Base-by-base conservation (phyloP, 1,140 invertebrate species). In the Papilio xuthus region DNA sequence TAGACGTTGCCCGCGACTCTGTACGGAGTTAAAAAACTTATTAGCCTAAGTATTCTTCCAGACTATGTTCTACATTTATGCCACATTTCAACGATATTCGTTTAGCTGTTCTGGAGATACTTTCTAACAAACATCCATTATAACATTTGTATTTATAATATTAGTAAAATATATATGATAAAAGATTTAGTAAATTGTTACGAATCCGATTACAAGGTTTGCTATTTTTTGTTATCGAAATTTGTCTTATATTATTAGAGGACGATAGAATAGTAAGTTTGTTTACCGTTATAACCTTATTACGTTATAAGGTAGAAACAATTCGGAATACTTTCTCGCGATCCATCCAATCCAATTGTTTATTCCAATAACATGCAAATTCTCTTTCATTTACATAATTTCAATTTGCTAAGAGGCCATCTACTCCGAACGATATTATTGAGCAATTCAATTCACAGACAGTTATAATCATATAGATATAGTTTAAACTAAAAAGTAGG, bases 301-400 rank as follows among this genome's bases (percentile, higher is more conserved):
- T 63, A 63, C 12, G 23, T 63, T 63, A 32, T 63, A 28, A 63
- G 60, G 60, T 63, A 63, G 10, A 63, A 63, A 63, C 60, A 28
- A 63, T 63, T 63, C 60, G 10, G 60, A 63, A 63, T 63, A 63
- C 60, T 63, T 63, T 63, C 60, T 63, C 60, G 15, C 60, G 26
- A 63, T 63, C 56, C 56, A 60, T 60, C 60, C 60, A 63, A 67
- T 67, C 26, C 60, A 67, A 67, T 67, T 67, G 60, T 67, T 67
- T 67, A 67, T 67, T 32, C 60, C 60, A 67, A 67, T 67, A 67
- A 67, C 60, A 32, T 67, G 60, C 26, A 67, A 67, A 67, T 67
- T 63, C 28, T 26, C 23, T 26, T 63, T 63, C 60, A 63, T 63
- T 63, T 63, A 26, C 60, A 63, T 63, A 63, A 63, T 63, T 67